Base-by-base conservation (phyloP, 30 jellyfish, hydroid and myxozoan genomes). In the Turritopsis rubra region DNA sequence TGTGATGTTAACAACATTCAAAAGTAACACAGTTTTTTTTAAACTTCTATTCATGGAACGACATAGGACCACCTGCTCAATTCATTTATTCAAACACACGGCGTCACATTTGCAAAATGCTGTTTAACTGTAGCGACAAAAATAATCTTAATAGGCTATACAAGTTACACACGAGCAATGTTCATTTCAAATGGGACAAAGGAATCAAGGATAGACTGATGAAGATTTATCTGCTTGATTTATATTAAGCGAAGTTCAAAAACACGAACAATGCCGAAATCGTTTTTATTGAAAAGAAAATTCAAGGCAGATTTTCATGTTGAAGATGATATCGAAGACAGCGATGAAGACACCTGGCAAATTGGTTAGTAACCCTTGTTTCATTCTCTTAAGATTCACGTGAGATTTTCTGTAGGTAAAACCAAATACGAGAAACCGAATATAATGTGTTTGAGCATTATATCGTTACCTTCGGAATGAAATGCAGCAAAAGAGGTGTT, bases 241-340 rank as follows among this genome's bases (percentile, higher is more conserved):
- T 68, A 68, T 8, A 68, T 8, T 8, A 8, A 68, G 77, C 19
- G 16, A 68, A n/a, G 28, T 68, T 68, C 30, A 17, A 27, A 68
- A 68, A 68, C 9, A 68, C 21, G 30, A 7, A 68, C 77, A 77
- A 89, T 89, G 96, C 96, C 96, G 85, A 66, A 88, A 53, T 86
- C 96, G n/a, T 89, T 89, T 71, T 78, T 89, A 80, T 81, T 89
- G 85, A 89, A 89, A 79, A 87, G 96, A 21, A 84, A 75, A 60
- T 73, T 53, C 72, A 81, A 84, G 54, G 75, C 28, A 31, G 68
- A 18, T 22, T 81, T 31, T 41, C 86, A 84, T 20, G 77, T 30
- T 71, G 74, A 75, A n/a, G 86, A 66, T 24, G 83, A 84, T 65
- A 41, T 66, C 29, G 68, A 77, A 28, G 85, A 77, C 7, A 77